Percentiles rank a stretch among this genome's conserved stretches.
Evolutionary conservation across 1,140 invertebrate genomes (phyloP).

Genomic region (Chironomus tepperi): DNA sequence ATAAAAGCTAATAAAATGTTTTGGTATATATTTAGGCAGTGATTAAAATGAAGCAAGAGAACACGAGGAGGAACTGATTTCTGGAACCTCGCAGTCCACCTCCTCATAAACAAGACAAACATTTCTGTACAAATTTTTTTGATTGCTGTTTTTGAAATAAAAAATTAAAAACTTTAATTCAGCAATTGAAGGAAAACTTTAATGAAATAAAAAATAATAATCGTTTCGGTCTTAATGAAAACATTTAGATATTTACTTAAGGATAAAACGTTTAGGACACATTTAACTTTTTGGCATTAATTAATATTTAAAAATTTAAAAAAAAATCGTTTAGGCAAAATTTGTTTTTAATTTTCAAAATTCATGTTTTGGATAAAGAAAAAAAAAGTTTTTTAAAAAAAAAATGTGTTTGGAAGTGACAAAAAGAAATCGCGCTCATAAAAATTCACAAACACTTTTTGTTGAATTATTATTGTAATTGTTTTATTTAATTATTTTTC

Average conservation of each 20-base stretch:
- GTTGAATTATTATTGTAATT: not conserved
- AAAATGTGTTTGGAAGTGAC: not conserved
- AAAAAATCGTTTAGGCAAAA: not conserved
- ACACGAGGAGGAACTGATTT: conserved; percentile 22
- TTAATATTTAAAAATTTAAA: not conserved
- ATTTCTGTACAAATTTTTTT: conserved; percentile 16
- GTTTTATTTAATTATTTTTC: too few relatives aligned
- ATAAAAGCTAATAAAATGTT: conserved; percentile 26
- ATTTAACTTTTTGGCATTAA: not conserved
- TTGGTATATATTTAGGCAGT: conserved; percentile 27
- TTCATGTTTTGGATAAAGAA: conserved; percentile 1
- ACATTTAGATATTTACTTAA: not conserved
- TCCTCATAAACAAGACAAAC: conserved; percentile 25
- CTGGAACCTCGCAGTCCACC: not conserved
- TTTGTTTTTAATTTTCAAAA: conserved; percentile 3
- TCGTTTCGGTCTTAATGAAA: conserved; percentile 12
- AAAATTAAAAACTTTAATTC: conserved; percentile 20
- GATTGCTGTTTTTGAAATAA: conserved; percentile 29
- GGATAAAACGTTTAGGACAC: not conserved
- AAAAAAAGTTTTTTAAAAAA: too few relatives aligned
- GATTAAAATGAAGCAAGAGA: conserved; percentile 16
- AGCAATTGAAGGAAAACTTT: not conserved
- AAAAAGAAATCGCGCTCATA: not conserved
- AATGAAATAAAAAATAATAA: conserved; percentile 25
- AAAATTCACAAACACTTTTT: conserved; percentile 5